phyloP scores from a whole-genome alignment of 2,797 vertebrate genomes.

The Lagorchestes hirsutus region DNA sequence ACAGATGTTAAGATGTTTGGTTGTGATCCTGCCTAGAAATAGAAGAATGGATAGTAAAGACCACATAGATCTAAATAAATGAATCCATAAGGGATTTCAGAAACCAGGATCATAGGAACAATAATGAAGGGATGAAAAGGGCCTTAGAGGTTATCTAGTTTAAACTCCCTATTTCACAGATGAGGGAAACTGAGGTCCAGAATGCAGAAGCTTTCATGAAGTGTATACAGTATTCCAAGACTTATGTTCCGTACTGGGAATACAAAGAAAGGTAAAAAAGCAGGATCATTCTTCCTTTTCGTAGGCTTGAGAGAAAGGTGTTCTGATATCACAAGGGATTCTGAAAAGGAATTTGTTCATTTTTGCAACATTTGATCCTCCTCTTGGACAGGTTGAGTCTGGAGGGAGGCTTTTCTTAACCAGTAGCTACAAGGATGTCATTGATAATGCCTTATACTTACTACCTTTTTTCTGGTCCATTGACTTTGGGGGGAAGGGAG shows the following conservation, averaged over 20 bases:
- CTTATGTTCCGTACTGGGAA: no score
- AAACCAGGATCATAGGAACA: not conserved
- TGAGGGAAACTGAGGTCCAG: not conserved
- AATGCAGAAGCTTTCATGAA: not conserved
- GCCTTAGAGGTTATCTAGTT: not conserved
- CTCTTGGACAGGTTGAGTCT: not conserved
- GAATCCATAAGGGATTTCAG: not conserved
- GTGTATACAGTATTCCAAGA: no score
- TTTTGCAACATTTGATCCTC: not conserved
- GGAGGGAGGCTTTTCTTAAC: not conserved
- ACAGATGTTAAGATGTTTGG: not conserved
- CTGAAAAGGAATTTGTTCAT: not conserved
- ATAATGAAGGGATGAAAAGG: not conserved
- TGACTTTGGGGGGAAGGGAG: not conserved
- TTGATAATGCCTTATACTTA: constrained; percentile 68
- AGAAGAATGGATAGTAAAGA: not conserved
- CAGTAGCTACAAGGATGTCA: constrained; percentile 72
- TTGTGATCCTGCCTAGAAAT: not conserved
- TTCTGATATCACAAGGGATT: not conserved
- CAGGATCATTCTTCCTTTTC: not conserved
- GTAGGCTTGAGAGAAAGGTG: not conserved
- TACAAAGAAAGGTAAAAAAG: not conserved
- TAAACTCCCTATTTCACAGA: not conserved
- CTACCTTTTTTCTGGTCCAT: constrained; percentile 73
- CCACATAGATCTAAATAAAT: not conserved